These are phyloP conservation scores for rabbit (Oryctolagus cuniculus) DNA, from an alignment of 2,113 vertebrate species.

Conservation along the genomic window DNA sequence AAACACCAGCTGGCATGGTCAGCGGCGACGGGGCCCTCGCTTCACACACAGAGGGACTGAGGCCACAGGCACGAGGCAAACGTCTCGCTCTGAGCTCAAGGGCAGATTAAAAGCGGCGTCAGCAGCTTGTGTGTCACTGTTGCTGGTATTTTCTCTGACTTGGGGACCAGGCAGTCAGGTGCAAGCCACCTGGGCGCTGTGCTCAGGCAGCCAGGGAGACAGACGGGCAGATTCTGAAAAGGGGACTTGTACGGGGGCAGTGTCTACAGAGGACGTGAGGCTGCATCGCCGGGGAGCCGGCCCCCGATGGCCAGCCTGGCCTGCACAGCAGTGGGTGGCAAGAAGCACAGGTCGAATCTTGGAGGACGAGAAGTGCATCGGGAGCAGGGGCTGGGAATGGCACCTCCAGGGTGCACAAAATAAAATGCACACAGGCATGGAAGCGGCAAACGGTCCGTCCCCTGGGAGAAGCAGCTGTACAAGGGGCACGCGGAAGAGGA, in stretches of 20 bases:
- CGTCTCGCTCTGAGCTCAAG: background rate
- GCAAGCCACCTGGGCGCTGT: background rate
- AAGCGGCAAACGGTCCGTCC: fast-evolving
- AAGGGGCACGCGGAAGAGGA: background rate
- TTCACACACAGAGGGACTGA: background rate
- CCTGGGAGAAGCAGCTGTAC: fast-evolving
- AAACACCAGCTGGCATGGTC: background rate
- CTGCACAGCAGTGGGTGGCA: background rate
- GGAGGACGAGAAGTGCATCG: fast-evolving
- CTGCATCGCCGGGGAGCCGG: no score
- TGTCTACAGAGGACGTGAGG: background rate
- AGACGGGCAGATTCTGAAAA: background rate
- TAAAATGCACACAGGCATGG: fast-evolving
- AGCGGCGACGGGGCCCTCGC: background rate
- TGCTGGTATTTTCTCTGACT: background rate
- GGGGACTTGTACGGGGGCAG: background rate
- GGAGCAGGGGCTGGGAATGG: background rate
- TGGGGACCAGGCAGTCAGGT: background rate
- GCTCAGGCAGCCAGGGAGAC: background rate
- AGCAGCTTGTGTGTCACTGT: background rate
- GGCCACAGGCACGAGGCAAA: background rate
- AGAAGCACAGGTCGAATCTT: background rate
- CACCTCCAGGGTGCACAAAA: background rate
- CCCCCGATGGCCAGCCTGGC: no score
- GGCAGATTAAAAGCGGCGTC: background rate